Evolutionary conservation across 2,113 vertebrate genomes (phyloP).

Genomic region (Erythrolamprus reginae): DNA sequence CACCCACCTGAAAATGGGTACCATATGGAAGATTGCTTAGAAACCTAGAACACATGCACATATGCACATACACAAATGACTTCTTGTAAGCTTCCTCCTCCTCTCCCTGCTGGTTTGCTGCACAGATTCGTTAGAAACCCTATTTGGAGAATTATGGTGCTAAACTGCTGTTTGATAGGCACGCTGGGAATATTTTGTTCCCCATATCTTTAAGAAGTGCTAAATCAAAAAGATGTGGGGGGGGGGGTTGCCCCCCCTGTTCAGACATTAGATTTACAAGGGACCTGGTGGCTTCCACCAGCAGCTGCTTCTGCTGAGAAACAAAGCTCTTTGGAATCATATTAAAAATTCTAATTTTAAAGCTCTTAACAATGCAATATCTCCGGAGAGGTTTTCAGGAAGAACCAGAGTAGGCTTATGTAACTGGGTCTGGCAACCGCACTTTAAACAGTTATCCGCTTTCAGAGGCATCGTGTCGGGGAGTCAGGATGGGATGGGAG

Average conservation of each 20-base stretch:
- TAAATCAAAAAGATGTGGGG: not conserved
- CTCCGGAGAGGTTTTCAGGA: not conserved
- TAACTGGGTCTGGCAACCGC: not conserved
- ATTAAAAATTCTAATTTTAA: not conserved
- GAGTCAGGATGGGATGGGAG: not conserved
- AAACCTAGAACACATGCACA: not conserved
- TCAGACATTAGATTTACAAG: not conserved
- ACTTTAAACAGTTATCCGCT: not conserved
- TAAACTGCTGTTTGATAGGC: not conserved
- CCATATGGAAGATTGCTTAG: not conserved
- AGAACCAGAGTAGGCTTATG: not conserved
- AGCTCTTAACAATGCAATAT: not conserved
- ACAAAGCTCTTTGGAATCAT: not conserved
- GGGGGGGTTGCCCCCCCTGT: not conserved
- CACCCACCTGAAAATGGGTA: not conserved
- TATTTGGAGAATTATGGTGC: not conserved
- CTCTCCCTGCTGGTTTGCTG: not conserved
- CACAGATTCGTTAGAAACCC: not conserved
- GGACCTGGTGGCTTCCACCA: not conserved
- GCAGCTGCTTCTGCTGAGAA: rapidly evolving
- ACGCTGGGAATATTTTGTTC: not conserved
- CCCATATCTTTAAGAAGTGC: not conserved
- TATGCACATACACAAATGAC: not conserved
- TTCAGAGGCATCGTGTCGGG: not conserved
- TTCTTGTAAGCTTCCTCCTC: not conserved